Evolutionary conservation across 2,797 vertebrate genomes (phyloP).

Genomic region (Somateria mollissima): DNA sequence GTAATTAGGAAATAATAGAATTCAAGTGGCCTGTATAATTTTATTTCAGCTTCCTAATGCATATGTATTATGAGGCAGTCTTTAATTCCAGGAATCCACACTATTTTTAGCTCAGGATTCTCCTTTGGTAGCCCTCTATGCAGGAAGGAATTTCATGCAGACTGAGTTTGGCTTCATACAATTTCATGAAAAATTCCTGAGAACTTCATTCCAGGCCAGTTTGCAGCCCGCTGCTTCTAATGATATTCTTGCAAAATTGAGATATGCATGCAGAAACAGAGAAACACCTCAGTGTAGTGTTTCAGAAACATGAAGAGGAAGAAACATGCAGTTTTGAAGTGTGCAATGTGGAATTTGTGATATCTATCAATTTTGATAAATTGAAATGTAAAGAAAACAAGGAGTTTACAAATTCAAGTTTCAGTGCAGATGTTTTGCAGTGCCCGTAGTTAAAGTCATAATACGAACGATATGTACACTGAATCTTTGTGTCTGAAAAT

Average conservation of each 20-base stretch:
- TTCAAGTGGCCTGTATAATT: slow-evolving; percentile 54
- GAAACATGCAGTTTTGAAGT: neutral
- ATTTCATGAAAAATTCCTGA: neutral
- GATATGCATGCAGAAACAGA: neutral
- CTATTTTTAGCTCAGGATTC: slow-evolving; percentile 33
- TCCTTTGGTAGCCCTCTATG: neutral
- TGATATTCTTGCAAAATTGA: neutral
- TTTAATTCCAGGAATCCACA: slow-evolving; percentile 42
- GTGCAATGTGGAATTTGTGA: neutral
- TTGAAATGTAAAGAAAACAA: neutral
- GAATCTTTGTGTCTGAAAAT: slow-evolving; percentile 55
- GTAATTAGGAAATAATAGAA: slow-evolving; percentile 58
- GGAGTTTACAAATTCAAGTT: neutral
- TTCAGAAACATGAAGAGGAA: neutral
- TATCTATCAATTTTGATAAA: neutral
- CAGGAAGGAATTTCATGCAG: neutral
- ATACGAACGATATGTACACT: neutral
- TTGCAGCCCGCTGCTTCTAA: neutral
- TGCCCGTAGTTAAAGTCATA: neutral
- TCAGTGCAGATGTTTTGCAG: neutral
- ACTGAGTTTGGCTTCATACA: neutral
- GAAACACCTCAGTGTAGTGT: neutral
- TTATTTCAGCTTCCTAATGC: slow-evolving; percentile 49
- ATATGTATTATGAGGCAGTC: slow-evolving; percentile 20
- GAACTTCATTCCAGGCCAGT: neutral